These are phyloP conservation scores for Sebastes oblongus DNA, from an alignment of 2,797 vertebrate species.

Conservation along the genomic window DNA sequence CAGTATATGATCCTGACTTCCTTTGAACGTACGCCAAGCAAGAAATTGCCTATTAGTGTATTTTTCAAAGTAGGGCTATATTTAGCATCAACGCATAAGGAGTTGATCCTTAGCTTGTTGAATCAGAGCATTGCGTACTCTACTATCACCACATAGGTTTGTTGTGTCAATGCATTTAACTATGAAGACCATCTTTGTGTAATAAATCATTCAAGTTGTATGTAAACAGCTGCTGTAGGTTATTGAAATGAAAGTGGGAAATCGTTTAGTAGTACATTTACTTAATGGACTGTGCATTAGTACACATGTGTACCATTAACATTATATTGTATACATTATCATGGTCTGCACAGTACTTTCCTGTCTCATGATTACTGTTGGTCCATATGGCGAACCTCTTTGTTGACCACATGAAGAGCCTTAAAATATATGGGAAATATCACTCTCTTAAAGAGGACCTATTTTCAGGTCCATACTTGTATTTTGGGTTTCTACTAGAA, in stretches of 20 bases:
- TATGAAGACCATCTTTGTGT: not conserved
- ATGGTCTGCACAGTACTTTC: not conserved
- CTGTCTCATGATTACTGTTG: not conserved
- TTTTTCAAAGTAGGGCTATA: constrained; percentile 58
- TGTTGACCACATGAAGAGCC: not conserved
- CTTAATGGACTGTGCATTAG: not conserved
- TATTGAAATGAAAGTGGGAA: not conserved
- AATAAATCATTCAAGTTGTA: not conserved
- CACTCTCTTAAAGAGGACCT: not conserved
- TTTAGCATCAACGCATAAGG: constrained; percentile 40
- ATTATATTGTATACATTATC: not conserved
- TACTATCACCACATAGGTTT: constrained; percentile 20
- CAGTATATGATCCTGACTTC: constrained; percentile 37
- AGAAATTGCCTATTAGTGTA: constrained; percentile 47
- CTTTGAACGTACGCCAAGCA: constrained; percentile 61
- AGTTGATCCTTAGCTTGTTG: constrained; percentile 37
- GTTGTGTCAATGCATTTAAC: not conserved
- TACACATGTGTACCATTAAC: not conserved
- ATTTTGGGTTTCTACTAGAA: too few species aligned
- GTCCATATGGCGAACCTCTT: constrained; percentile 1
- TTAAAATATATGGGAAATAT: not conserved
- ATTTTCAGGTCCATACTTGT: too few species aligned
- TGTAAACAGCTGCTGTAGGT: not conserved
- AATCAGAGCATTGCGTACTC: constrained; percentile 28
- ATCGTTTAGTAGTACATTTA: not conserved